These are phyloP conservation scores for Virgularia gustaviana DNA, from an alignment of 92 coral and sea anemone genomes.

Conservation along the genomic window DNA sequence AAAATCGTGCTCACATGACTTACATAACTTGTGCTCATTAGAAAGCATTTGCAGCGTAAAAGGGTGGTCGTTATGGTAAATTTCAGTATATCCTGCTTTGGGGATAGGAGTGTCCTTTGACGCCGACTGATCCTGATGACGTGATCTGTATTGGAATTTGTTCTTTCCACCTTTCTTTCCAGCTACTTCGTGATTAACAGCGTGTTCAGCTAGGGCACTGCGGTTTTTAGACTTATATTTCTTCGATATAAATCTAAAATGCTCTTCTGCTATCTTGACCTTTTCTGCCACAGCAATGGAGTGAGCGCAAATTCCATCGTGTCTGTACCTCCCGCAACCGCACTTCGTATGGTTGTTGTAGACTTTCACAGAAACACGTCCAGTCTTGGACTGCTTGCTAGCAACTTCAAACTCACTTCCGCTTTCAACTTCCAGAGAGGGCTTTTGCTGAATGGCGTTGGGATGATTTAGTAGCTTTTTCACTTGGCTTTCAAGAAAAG, in stretches of 20 bases:
- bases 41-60: slow-evolving; percentile 45
- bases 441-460: slow-evolving; percentile 55
- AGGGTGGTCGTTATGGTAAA: slow-evolving; percentile 36
- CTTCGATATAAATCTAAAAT: slow-evolving; percentile 45
- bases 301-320: slow-evolving; percentile 54
- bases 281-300: slow-evolving; percentile 59
- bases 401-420: slow-evolving; percentile 55
- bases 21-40: slow-evolving; percentile 34
- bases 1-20: slow-evolving; percentile 46
- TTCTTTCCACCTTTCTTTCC: slow-evolving; percentile 52
- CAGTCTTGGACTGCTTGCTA: slow-evolving; percentile 41
- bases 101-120: slow-evolving; percentile 1
- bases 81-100: not conserved
- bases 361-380: slow-evolving; percentile 44
- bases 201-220: slow-evolving; percentile 49
- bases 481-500: slow-evolving; percentile 37
- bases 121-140: slow-evolving; percentile 27
- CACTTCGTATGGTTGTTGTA: slow-evolving; percentile 51
- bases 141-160: slow-evolving; percentile 48
- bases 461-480: slow-evolving; percentile 41
- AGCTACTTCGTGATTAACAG: slow-evolving; percentile 45
- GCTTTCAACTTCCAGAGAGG: slow-evolving; percentile 35
- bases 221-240: slow-evolving; percentile 33
- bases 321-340: slow-evolving; percentile 54
- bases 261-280: slow-evolving; percentile 47